These are phyloP conservation scores for Oasisia sp. DNA, from an alignment of 2,888 invertebrate species.

Conservation along the genomic window DNA sequence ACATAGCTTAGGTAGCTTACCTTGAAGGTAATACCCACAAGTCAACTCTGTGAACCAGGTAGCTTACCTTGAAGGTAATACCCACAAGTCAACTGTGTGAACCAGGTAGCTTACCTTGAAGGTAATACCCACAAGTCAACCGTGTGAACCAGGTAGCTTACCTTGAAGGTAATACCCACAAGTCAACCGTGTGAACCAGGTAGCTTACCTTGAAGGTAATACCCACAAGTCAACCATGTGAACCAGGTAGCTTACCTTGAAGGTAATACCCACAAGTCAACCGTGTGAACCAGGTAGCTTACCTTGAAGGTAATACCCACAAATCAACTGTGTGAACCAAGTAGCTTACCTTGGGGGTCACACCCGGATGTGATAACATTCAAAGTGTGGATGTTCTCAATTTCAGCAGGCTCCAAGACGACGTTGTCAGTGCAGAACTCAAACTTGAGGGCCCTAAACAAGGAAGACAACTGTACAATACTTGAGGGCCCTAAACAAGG, in stretches of 20 bases:
- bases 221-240: too few species aligned
- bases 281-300: background rate
- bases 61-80: background rate
- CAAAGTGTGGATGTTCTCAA: background rate
- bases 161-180: too few species aligned
- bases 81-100: background rate
- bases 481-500: too few species aligned
- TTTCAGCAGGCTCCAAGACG: background rate
- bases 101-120: too few species aligned
- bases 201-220: too few species aligned
- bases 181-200: too few species aligned
- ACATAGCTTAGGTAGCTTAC: background rate
- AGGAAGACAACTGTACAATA: background rate
- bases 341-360: background rate
- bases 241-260: too few species aligned
- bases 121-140: too few species aligned
- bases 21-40: background rate
- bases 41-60: background rate
- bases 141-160: too few species aligned
- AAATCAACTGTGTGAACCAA: background rate
- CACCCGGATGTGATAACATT: background rate
- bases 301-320: background rate
- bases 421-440: background rate
- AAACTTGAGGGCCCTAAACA: background rate
- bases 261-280: too few species aligned